Percentiles rank a stretch among this genome's conserved stretches.
phyloP scores from a whole-genome alignment of 2,113 vertebrate genomes.

The Ptilonorhynchus violaceus region DNA sequence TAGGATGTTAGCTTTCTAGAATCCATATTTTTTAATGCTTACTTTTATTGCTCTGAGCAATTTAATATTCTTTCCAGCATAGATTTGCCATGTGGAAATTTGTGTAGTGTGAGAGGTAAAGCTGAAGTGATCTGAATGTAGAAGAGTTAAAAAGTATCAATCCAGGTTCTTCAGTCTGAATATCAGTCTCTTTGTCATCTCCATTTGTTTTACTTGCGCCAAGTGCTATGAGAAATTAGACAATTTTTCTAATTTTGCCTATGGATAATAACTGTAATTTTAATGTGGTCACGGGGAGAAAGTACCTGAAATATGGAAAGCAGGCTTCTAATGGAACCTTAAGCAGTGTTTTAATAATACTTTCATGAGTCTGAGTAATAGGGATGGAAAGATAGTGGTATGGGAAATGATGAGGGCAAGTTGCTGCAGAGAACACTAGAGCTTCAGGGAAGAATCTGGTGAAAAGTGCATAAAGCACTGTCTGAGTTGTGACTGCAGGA shows the following conservation, averaged over 20 bases:
- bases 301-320: neutral
- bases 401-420: neutral
- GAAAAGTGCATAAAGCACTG: neutral
- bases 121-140: neutral
- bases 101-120: neutral
- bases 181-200: neutral
- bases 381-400: neutral
- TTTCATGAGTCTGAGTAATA: neutral
- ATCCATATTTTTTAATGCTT: neutral
- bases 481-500: neutral
- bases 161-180: neutral
- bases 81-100: neutral
- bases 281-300: neutral
- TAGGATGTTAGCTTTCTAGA: neutral
- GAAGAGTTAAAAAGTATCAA: neutral
- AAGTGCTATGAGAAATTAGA: neutral
- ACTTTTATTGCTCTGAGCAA: neutral
- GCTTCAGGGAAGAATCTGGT: neutral
- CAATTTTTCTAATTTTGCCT: neutral
- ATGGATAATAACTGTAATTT: neutral
- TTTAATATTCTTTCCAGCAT: neutral
- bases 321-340: neutral
- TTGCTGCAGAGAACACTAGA: neutral
- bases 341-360: neutral
- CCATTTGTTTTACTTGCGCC: neutral